These are phyloP conservation scores for Heliconius aoede DNA, from an alignment of 2,888 invertebrate genomes.

Conservation along the genomic window DNA sequence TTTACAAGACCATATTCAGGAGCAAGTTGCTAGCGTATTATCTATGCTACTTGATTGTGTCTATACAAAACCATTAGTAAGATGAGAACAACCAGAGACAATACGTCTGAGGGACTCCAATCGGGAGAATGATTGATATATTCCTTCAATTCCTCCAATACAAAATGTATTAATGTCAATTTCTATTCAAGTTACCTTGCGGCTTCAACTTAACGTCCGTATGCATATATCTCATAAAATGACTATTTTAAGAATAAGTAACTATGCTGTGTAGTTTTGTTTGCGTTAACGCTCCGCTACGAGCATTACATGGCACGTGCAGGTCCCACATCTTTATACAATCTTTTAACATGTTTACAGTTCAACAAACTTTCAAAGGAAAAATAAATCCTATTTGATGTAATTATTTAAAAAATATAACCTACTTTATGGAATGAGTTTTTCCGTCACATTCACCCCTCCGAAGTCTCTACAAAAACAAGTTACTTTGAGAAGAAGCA, in stretches of 20 bases:
- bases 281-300: slow-evolving; percentile 57
- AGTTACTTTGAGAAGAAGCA: slow-evolving; percentile 34
- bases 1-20: too few relatives aligned
- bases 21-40: too few relatives aligned
- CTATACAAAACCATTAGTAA: too few relatives aligned
- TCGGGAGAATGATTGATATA: too few relatives aligned
- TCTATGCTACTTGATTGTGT: too few relatives aligned
- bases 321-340: slow-evolving; percentile 69
- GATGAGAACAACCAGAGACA: too few relatives aligned
- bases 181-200: not conserved
- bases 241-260: slow-evolving; percentile 38
- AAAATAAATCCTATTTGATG: slow-evolving; percentile 44
- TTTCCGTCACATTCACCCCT: slow-evolving; percentile 18
- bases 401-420: slow-evolving; percentile 47
- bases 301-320: slow-evolving; percentile 53
- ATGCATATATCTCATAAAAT: slow-evolving; percentile 19
- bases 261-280: slow-evolving; percentile 50
- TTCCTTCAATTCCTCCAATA: too few relatives aligned
- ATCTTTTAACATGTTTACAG: slow-evolving; percentile 76
- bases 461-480: slow-evolving; percentile 27
- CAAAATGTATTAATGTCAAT: not conserved
- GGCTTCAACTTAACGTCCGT: slow-evolving; percentile 11
- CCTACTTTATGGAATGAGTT: slow-evolving; percentile 31
- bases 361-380: slow-evolving; percentile 68
- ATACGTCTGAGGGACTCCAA: too few relatives aligned